These are phyloP conservation scores for Pachycephala philippinensis DNA, from an alignment of 2,113 vertebrate species.

Conservation along the genomic window DNA sequence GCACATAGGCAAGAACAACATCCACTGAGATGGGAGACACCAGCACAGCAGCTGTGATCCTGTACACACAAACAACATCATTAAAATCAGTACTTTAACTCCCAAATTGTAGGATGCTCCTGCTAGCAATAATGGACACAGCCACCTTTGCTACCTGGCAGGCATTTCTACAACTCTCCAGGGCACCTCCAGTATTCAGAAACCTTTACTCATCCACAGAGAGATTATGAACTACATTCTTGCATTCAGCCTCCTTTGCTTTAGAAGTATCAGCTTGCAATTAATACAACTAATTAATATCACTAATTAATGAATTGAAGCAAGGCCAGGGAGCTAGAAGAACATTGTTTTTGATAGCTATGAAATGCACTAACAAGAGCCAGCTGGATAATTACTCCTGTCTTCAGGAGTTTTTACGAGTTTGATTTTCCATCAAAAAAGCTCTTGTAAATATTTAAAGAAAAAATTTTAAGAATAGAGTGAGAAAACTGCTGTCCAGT, in stretches of 20 bases:
- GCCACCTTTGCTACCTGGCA: neutral
- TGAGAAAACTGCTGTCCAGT: neutral
- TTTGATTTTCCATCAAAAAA: neutral
- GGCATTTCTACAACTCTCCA: neutral
- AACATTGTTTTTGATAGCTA: neutral
- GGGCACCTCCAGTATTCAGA: neutral
- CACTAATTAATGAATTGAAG: slow-evolving; percentile 3
- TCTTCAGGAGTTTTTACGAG: neutral
- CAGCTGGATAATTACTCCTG: neutral
- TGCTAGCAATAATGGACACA: neutral
- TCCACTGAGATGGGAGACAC: neutral
- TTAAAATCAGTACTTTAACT: neutral
- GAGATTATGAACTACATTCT: neutral
- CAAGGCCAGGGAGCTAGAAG: neutral
- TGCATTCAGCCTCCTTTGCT: neutral
- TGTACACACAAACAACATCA: neutral
- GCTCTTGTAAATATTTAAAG: neutral
- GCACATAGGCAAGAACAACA: neutral
- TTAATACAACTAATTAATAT: slow-evolving; percentile 28
- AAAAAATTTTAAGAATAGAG: neutral
- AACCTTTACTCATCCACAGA: neutral
- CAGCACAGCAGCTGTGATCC: neutral
- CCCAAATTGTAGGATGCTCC: accelerated
- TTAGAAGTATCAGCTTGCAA: neutral
- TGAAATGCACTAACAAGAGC: neutral